Conservation (phyloP, 2,888 invertebrate genomes). For the Mythimna lalbum region DNA sequence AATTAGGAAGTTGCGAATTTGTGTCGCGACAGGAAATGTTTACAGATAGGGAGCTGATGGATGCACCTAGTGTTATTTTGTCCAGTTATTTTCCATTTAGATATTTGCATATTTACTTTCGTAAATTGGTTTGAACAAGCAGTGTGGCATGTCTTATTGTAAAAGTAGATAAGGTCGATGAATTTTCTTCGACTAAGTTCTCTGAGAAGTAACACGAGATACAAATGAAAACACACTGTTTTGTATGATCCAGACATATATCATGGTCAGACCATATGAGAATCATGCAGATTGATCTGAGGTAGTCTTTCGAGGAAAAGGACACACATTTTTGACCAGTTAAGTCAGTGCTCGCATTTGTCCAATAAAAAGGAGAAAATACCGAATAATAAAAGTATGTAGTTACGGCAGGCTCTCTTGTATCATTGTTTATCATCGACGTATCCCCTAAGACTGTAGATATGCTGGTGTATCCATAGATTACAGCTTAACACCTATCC, state of each 20-base stretch:
- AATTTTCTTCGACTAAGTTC: background rate
- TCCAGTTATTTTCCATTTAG: background rate
- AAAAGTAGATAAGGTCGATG: background rate
- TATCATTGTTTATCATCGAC: background rate
- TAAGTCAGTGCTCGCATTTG: background rate
- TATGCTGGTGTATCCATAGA: background rate
- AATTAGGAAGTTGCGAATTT: conserved; percentile 32
- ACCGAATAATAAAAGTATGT: too few species aligned
- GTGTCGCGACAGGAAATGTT: conserved; percentile 29
- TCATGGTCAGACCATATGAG: background rate
- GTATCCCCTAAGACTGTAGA: background rate
- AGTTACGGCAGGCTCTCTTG: background rate
- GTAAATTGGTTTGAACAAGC: background rate
- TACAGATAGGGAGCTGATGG: background rate
- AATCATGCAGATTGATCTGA: background rate
- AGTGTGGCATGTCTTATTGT: background rate
- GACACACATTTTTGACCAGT: background rate
- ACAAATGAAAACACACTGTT: background rate
- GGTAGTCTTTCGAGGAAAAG: background rate
- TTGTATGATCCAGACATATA: background rate
- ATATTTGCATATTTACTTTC: background rate
- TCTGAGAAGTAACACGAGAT: background rate
- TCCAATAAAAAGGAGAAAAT: background rate
- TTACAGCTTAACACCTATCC: background rate
- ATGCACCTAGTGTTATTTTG: background rate